Conservation (phyloP, 2,888 invertebrate genomes). For the Lobophora halterata region DNA sequence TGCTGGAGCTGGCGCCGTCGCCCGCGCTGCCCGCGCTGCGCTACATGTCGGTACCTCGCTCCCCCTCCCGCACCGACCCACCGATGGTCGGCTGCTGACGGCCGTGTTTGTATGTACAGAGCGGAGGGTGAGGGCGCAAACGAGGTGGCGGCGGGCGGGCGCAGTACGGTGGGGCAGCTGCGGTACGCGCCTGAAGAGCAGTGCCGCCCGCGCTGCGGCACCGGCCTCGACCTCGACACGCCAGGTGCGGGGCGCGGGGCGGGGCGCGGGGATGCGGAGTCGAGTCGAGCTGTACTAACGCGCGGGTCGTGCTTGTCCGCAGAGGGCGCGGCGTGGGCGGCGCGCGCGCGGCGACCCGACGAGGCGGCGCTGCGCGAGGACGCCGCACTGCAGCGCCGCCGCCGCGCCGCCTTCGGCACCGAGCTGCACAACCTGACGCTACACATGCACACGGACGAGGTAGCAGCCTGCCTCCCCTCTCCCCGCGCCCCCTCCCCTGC, state of each 20-base stretch:
- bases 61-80: background rate
- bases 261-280: too few relatives aligned
- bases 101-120: slow-evolving; percentile 4
- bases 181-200: slow-evolving; percentile 86
- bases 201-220: slow-evolving; percentile 88
- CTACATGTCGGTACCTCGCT: slow-evolving; percentile 62
- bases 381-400: slow-evolving; percentile 31
- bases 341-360: slow-evolving; percentile 10
- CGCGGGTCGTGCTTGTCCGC: slow-evolving; percentile 5
- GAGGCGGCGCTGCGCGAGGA: slow-evolving; percentile 25
- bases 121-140: slow-evolving; percentile 24
- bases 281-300: too few relatives aligned
- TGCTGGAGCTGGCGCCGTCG: slow-evolving; percentile 82
- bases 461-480: slow-evolving; percentile 83
- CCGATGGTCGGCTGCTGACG: background rate
- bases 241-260: slow-evolving; percentile 73
- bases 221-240: slow-evolving; percentile 84
- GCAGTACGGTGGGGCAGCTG: slow-evolving; percentile 79
- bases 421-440: slow-evolving; percentile 83
- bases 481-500: slow-evolving; percentile 82
- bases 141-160: slow-evolving; percentile 40
- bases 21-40: slow-evolving; percentile 74
- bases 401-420: slow-evolving; percentile 27
- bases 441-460: slow-evolving; percentile 85
- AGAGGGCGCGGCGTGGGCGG: slow-evolving; percentile 27